A percentile compares a stretch with the other conserved stretches of the same genome.
phyloP scores from a whole-genome alignment of 2,797 vertebrate genomes.

The Glyptemys insculpta region DNA sequence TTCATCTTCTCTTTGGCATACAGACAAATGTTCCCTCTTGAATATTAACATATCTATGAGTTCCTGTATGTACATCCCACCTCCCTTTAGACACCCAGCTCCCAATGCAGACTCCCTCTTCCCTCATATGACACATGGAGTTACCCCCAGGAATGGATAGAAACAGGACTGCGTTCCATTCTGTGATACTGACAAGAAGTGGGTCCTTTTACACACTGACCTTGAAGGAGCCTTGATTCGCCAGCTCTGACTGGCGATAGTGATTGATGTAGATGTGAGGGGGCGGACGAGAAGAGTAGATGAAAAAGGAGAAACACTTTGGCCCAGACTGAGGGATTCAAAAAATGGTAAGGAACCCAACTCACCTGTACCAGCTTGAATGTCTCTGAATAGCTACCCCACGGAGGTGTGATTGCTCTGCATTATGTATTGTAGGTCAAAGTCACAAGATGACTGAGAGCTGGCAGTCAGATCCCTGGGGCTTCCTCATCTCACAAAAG shows the following conservation, averaged over 20 bases:
- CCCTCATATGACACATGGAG: constrained; percentile 41
- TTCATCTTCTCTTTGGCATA: constrained; percentile 5
- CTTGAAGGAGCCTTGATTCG: constrained; percentile 43
- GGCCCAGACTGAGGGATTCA: not conserved
- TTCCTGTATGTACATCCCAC: not conserved
- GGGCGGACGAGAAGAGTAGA: not conserved
- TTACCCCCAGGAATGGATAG: constrained; percentile 49
- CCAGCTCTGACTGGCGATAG: constrained; percentile 1
- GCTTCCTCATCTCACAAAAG: constrained; percentile 67
- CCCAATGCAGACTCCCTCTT: constrained; percentile 37
- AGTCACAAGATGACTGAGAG: constrained; percentile 63
- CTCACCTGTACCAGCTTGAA: constrained; percentile 20
- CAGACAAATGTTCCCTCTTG: not conserved
- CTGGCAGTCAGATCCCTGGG: constrained; percentile 67
- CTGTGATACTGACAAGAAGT: constrained; percentile 51
- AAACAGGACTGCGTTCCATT: constrained; percentile 43
- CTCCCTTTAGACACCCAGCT: not conserved
- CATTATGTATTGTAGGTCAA: constrained; percentile 60
- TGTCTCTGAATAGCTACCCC: constrained; percentile 55
- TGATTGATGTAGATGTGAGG: not conserved
- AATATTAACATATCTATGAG: not conserved
- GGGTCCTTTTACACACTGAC: constrained; percentile 42
- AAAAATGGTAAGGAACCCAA: constrained; percentile 11
- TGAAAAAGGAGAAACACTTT: not conserved
- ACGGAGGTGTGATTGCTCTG: constrained; percentile 64